phyloP scores from a whole-genome alignment of 2,888 invertebrate genomes.

The Craniophora ligustri region DNA sequence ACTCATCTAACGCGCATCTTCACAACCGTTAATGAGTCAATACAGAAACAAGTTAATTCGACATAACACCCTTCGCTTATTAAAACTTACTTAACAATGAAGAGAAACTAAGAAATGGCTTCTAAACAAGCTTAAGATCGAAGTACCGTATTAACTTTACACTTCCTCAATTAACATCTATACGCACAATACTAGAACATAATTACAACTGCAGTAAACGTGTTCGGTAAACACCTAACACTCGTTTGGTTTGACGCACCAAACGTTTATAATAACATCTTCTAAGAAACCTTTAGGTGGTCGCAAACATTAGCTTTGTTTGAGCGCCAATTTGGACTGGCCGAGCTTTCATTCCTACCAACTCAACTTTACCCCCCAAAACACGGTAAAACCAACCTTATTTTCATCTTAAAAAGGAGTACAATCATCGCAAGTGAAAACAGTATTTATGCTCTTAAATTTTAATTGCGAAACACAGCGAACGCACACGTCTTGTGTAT shows the following conservation, averaged over 20 bases:
- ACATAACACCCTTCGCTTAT: constrained; percentile 40
- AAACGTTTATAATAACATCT: constrained; percentile 60
- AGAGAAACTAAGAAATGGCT: constrained; percentile 46
- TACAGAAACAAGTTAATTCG: constrained; percentile 38
- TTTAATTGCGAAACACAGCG: constrained; percentile 80
- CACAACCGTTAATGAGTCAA: constrained; percentile 36
- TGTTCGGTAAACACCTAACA: constrained; percentile 64
- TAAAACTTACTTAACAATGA: constrained; percentile 47
- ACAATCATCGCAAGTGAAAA: constrained; percentile 49
- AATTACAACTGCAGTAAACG: constrained; percentile 63
- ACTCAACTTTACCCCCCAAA: constrained; percentile 39
- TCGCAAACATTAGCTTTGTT: constrained; percentile 84
- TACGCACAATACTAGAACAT: constrained; percentile 61
- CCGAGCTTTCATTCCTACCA: constrained; percentile 64
- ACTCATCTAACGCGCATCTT: constrained; percentile 22
- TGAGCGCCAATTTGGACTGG: constrained; percentile 81
- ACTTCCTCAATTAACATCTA: constrained; percentile 74
- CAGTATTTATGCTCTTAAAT: constrained; percentile 64
- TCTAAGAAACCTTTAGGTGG: constrained; percentile 83
- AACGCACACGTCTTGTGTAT: constrained; percentile 70
- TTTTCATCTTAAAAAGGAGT: constrained; percentile 24
- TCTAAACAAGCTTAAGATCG: constrained; percentile 57
- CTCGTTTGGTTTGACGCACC: constrained; percentile 56
- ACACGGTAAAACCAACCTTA: constrained; percentile 56
- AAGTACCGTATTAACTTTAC: constrained; percentile 53